phyloP scores from a whole-genome alignment of 2,113 vertebrate species.

The Siphamia tubifer region DNA sequence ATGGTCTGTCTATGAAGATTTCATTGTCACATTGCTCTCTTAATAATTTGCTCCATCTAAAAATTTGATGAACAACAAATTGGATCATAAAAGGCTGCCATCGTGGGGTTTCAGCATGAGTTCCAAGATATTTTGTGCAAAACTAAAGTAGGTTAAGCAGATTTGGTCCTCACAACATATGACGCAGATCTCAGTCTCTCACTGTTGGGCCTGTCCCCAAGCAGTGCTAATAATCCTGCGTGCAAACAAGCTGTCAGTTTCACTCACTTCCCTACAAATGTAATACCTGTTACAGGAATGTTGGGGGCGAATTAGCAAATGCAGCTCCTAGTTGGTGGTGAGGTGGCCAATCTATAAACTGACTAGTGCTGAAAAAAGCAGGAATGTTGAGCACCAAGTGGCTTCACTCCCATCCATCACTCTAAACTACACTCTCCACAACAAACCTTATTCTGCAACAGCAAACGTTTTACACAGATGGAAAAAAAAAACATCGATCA shows the following conservation, averaged over 20 bases:
- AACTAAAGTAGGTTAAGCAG: conserved; percentile 81
- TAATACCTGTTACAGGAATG: conserved; percentile 68
- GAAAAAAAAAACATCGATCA: no score
- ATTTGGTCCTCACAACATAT: conserved; percentile 77
- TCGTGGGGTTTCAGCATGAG: conserved; percentile 38
- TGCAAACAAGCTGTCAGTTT: conserved; percentile 70
- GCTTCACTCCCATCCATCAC: neutral
- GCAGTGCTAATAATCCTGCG: conserved; percentile 72
- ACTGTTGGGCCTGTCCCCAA: conserved; percentile 65
- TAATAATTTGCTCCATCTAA: conserved; percentile 41
- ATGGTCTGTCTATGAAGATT: neutral
- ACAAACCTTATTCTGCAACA: neutral
- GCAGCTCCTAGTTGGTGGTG: conserved; percentile 24
- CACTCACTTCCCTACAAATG: conserved; percentile 53
- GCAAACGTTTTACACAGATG: neutral
- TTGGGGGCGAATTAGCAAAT: conserved; percentile 47
- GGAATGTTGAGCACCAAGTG: conserved; percentile 10
- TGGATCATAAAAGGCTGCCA: conserved; percentile 40
- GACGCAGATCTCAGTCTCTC: conserved; percentile 66
- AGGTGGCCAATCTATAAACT: conserved; percentile 8
- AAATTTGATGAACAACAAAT: conserved; percentile 46
- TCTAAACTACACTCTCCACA: neutral
- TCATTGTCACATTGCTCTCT: conserved; percentile 14
- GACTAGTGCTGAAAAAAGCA: conserved; percentile 15
- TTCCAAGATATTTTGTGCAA: conserved; percentile 61